Conservation (phyloP, 2,113 vertebrate genomes). For the Hemiprocne comata region DNA sequence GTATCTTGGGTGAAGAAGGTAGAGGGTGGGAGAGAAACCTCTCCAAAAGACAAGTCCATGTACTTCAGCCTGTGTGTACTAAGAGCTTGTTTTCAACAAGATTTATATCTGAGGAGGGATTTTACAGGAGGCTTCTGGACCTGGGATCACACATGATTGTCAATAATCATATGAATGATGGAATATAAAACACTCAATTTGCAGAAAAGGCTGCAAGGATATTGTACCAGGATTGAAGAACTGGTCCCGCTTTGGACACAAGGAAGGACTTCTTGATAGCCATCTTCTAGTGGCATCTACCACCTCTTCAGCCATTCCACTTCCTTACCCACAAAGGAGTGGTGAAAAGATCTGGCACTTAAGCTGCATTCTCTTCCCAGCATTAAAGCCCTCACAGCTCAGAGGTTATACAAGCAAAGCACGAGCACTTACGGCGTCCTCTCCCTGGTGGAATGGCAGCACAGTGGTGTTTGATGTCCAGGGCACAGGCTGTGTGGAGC, state of each 20-base stretch:
- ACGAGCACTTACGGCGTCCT: slow-evolving; percentile 88
- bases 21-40: not conserved
- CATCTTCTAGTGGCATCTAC: not conserved
- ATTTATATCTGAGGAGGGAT: not conserved
- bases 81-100: not conserved
- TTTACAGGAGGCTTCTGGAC: not conserved
- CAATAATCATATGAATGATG: not conserved
- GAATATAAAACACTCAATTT: not conserved
- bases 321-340: not conserved
- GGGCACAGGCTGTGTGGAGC: slow-evolving; percentile 95
- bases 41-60: not conserved
- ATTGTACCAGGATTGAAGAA: not conserved
- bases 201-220: not conserved
- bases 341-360: not conserved
- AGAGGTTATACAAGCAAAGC: not conserved
- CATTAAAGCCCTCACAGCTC: not conserved
- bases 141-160: not conserved
- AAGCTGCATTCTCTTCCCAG: not conserved
- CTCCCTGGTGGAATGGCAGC: slow-evolving; percentile 93
- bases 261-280: not conserved
- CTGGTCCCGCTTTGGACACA: not conserved
- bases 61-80: not conserved
- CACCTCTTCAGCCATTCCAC: not conserved
- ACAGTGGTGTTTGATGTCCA: slow-evolving; percentile 98
- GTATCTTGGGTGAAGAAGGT: not conserved